These are phyloP conservation scores for Capreolus pygargus DNA, from an alignment of 2,113 vertebrate genomes.

Conservation along the genomic window DNA sequence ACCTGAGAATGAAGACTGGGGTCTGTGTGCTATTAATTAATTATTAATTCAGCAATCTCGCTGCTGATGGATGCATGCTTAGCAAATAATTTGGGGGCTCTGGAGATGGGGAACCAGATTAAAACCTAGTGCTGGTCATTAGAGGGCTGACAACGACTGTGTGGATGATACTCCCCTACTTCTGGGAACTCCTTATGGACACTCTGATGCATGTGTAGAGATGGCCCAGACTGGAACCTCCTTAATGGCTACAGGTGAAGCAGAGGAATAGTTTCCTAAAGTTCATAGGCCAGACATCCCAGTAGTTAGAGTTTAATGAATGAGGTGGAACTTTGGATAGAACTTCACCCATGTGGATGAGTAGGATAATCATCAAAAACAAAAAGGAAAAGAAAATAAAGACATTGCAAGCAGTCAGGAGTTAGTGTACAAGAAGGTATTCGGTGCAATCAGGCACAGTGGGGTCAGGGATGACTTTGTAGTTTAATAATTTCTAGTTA, in stretches of 20 bases:
- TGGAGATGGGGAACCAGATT: not conserved
- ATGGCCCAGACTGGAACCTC: not conserved
- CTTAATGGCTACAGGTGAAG: not conserved
- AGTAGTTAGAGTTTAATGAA: not conserved
- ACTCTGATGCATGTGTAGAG: not conserved
- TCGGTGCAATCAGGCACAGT: not conserved
- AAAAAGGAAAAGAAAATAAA: too few relatives aligned
- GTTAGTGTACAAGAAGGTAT: not conserved
- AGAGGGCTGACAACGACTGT: not conserved
- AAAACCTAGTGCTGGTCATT: not conserved
- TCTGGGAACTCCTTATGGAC: not conserved
- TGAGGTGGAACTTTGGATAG: not conserved
- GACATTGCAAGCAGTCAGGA: not conserved
- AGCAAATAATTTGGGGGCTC: not conserved
- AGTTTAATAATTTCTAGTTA: not conserved
- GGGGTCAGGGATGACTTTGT: accelerated
- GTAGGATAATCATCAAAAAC: too few relatives aligned
- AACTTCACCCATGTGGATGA: not conserved
- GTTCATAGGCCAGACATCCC: not conserved
- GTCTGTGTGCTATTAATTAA: not conserved
- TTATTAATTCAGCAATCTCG: not conserved
- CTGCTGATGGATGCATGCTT: too few relatives aligned
- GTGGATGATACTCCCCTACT: not conserved
- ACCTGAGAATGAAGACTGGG: not conserved
- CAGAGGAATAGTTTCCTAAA: too few relatives aligned